These are phyloP conservation scores for Sardinella longiceps DNA, from an alignment of 2,797 vertebrate genomes.

Conservation along the genomic window DNA sequence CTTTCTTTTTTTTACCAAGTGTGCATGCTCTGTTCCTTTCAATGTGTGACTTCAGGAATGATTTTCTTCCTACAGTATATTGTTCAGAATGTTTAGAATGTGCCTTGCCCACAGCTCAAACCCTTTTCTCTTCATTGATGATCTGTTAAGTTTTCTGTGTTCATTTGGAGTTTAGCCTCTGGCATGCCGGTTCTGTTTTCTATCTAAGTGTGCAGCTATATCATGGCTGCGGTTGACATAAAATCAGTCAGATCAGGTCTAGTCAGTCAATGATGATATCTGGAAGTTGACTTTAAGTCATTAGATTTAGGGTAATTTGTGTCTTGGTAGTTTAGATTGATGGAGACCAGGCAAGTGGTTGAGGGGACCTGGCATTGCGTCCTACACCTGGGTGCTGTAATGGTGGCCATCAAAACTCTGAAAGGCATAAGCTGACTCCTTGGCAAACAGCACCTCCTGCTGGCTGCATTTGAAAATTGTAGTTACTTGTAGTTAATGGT, in stretches of 20 bases:
- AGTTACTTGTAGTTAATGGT: neutral
- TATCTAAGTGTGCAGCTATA: neutral
- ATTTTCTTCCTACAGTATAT: neutral
- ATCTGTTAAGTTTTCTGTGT: slow-evolving; percentile 1
- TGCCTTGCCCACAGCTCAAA: neutral
- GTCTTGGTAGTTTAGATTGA: neutral
- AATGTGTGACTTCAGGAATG: neutral
- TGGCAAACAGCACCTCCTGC: neutral
- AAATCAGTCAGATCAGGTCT: neutral
- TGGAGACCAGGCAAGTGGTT: neutral
- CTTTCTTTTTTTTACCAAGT: neutral
- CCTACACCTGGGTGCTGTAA: neutral
- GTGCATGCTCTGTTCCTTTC: slow-evolving; percentile 1
- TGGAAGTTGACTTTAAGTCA: neutral
- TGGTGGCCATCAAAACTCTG: neutral
- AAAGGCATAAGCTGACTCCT: neutral
- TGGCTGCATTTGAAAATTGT: neutral
- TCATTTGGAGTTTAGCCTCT: neutral
- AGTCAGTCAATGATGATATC: neutral
- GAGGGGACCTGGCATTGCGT: slow-evolving; percentile 2
- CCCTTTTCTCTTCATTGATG: neutral
- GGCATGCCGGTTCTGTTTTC: slow-evolving; percentile 3
- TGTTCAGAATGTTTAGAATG: neutral
- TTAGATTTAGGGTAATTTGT: slow-evolving; percentile 3
- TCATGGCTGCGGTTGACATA: neutral